Conservation (phyloP, 2,797 vertebrate species). For the Xerus rutilus region DNA sequence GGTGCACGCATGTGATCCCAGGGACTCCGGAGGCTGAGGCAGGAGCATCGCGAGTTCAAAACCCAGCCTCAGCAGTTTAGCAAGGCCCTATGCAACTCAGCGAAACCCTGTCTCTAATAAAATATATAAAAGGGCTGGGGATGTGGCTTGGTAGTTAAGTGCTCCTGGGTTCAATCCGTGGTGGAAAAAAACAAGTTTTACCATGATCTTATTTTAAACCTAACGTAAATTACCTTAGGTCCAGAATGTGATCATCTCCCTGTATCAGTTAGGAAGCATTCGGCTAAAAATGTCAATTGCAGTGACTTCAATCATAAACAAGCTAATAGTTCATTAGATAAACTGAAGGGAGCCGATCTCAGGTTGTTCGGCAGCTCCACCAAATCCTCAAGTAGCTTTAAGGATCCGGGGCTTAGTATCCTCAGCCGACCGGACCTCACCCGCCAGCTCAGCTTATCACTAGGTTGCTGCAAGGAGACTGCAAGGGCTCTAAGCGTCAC, state of each 20-base stretch:
- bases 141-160: too few relatives aligned
- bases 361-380: not conserved
- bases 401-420: not conserved
- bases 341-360: not conserved
- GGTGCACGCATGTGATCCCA: too few relatives aligned
- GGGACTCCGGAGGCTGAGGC: too few relatives aligned
- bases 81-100: too few relatives aligned
- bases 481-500: not conserved
- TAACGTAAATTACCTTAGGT: not conserved
- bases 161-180: too few relatives aligned
- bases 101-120: too few relatives aligned
- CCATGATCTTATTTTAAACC: constrained; percentile 8
- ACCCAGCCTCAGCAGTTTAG: too few relatives aligned
- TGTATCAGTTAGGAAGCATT: not conserved
- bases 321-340: not conserved
- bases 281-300: not conserved
- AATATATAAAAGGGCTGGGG: too few relatives aligned
- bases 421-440: too few relatives aligned
- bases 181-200: not conserved
- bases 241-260: not conserved
- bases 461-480: not conserved
- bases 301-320: not conserved
- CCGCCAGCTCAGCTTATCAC: not conserved
- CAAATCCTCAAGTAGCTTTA: not conserved
- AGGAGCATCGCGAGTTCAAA: too few relatives aligned